Base-by-base conservation (phyloP, 2,888 invertebrate species). In the Globia sparganii region DNA sequence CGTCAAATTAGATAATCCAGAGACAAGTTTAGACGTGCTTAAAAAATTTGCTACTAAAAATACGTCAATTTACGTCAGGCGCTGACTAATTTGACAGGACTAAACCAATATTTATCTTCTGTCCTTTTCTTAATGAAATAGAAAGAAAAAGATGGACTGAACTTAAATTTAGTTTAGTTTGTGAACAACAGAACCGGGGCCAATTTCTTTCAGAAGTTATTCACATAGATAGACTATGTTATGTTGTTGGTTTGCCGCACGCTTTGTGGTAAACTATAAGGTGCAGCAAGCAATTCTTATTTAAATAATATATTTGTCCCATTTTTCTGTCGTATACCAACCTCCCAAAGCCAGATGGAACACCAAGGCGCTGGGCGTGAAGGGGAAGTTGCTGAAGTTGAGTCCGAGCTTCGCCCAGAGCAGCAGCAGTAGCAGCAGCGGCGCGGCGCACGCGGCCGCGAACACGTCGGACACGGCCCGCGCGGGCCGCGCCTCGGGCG, bases 311-410 rank as follows among this genome's bases (percentile, higher is more conserved):
- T 58, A 58, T 31, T 64, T n/a, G 40, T 37, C 25, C 1, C 0
- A 37, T 15, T 21, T n/a, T 62, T 2, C 3, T 46, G n/a, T 43
- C 6, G 43, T n/a, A 40, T 58, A 31, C 94, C 94, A 91, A 97
- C 99, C 98, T 93, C 98, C 99, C 61, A 99, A 97, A 77, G 99
- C 98, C 4, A 98, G 88, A 94, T 99, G 99, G 97, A 99, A 99
- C 61, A 98, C 97, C 67, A 99, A 93, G n/a, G 99, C 98, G 93
- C 98, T 98, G 72, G 98, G 94, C 43, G 98, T 97, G 76, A 98
- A 92, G 21, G 98, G 98, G 92, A 99, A 98, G 94, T 98, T 98
- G 21, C 97, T 97, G 59, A 99, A 96, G 95, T 99, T 99, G 84
- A 99, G 97, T 72, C 99, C 98, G 77, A 99, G 97, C 90, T 97